phyloP scores from a whole-genome alignment of 37 sponge, comb jelly and placozoan species.

The Corticium candelabrum region DNA sequence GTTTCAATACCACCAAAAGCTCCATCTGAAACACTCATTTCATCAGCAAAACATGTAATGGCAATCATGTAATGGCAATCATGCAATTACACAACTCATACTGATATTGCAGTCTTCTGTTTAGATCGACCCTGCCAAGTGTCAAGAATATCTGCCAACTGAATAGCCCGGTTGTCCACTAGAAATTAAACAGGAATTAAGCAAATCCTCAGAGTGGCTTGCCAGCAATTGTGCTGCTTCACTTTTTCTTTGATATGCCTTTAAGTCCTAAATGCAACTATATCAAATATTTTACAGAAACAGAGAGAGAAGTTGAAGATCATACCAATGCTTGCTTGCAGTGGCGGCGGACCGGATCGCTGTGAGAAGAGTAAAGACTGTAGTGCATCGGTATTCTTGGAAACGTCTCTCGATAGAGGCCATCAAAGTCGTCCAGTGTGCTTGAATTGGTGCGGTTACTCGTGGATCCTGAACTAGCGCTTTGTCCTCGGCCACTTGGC shows the following conservation, averaged over 20 bases:
- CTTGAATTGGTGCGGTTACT: no score
- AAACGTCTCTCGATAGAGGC: not conserved
- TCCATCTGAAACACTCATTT: no score
- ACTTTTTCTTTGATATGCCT: not conserved
- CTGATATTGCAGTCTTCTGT: not conserved
- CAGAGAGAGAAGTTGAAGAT: no score
- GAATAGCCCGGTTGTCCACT: no score
- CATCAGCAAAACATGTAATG: no score
- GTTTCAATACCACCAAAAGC: not conserved
- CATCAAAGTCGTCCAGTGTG: not conserved
- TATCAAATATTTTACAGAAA: no score
- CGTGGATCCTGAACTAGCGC: no score
- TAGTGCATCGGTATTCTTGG: not conserved
- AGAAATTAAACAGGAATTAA: not conserved
- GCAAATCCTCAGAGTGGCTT: not conserved
- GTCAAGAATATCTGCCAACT: not conserved
- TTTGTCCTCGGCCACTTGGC: no score
- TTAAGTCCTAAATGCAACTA: not conserved
- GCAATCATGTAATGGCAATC: no score
- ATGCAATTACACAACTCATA: no score
- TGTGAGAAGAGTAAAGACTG: not conserved
- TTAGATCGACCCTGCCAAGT: not conserved
- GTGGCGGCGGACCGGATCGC: not conserved
- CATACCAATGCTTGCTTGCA: not conserved
- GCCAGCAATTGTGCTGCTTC: no score